Evolutionary conservation across 2,888 invertebrate species (phyloP), one percentile per base, ranked within the genome.

Genomic region (Catonia carolina): DNA sequence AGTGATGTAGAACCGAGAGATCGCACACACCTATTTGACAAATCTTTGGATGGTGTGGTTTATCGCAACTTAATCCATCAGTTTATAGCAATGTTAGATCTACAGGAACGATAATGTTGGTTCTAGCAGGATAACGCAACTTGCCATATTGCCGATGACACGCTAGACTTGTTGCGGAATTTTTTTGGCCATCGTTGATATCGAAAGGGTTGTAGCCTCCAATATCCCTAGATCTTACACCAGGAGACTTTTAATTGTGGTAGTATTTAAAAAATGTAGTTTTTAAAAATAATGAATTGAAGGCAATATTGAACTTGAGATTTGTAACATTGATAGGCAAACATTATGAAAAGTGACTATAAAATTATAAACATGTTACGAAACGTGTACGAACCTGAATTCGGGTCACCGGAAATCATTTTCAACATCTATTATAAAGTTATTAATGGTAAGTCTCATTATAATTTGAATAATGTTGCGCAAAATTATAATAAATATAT

Each of bases 371-470:
- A n/a, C n/a, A n/a, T 42, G 42, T 42, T 42, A 42, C n/a, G 42
- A 18, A 42, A 42, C 15, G 20, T 7, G 42, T 20, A 18, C 20
- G 15, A 42, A 42, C 20, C 20, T 42, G 42, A 17, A 42, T 41
- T 15, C 14, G 8, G 18, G 15, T n/a, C 41, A 18, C 17, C n/a
- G 41, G 41, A 41, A 41, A 18, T 42, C 20, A 42, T 42, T 42
- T 42, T 42, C 18, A 42, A 18, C 18, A 42, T 42, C 22, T 42
- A 42, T 42, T 42, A 10, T 42, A 27, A 42, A 42, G 17, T 17
- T 15, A 15, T 41, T 41, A 41, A 41, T 15, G 41, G 41, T 41
- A 41, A n/a, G n/a, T n/a, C n/a, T n/a, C n/a, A n/a, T n/a, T n/a
- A n/a, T n/a, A n/a, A n/a, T 41, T 41, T 41, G 41, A 41, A 41